A percentile compares a stretch with the other conserved stretches of the same genome.
Evolutionary conservation across 2,888 invertebrate genomes (phyloP).

Genomic region (Chaetogeoica ovagalla): DNA sequence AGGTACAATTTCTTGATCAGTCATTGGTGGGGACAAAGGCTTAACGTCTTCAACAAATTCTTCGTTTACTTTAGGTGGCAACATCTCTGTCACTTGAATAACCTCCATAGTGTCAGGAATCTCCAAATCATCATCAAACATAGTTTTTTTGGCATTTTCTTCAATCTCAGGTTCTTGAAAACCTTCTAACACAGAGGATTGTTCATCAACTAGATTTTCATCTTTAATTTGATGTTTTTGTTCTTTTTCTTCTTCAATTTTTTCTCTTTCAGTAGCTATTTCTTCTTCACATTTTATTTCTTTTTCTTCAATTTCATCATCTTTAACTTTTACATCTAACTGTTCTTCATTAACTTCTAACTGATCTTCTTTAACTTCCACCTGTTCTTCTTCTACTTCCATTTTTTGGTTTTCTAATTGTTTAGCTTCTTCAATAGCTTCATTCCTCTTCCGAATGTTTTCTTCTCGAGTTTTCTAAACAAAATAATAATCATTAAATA

Average conservation of each 20-base stretch:
- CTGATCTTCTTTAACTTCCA: conserved; percentile 51
- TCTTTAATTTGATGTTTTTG: neutral
- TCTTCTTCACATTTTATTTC: conserved; percentile 59
- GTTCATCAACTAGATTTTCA: conserved; percentile 30
- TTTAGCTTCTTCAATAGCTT: conserved; percentile 61
- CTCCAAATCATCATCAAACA: conserved; percentile 45
- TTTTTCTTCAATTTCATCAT: conserved; percentile 56
- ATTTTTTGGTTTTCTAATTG: conserved; percentile 54
- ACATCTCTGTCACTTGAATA: conserved; percentile 41
- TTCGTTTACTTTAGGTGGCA: conserved; percentile 1
- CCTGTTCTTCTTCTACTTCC: conserved; percentile 41
- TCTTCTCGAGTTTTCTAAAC: conserved; percentile 55
- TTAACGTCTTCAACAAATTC: conserved; percentile 34
- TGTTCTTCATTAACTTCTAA: conserved; percentile 8
- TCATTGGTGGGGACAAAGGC: neutral
- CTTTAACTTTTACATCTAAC: conserved; percentile 35
- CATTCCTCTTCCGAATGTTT: conserved; percentile 60
- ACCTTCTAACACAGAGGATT: neutral
- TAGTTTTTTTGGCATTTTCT: conserved; percentile 6
- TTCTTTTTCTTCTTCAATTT: conserved; percentile 55
- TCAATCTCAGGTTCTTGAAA: conserved; percentile 2
- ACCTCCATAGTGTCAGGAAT: conserved; percentile 37
- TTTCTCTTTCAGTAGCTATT: conserved; percentile 62
- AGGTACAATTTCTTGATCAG: conserved; percentile 15
- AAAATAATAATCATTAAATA: conserved; percentile 16